phyloP scores from a whole-genome alignment of 2,113 vertebrate species.

The Neotragus pygmaeus region DNA sequence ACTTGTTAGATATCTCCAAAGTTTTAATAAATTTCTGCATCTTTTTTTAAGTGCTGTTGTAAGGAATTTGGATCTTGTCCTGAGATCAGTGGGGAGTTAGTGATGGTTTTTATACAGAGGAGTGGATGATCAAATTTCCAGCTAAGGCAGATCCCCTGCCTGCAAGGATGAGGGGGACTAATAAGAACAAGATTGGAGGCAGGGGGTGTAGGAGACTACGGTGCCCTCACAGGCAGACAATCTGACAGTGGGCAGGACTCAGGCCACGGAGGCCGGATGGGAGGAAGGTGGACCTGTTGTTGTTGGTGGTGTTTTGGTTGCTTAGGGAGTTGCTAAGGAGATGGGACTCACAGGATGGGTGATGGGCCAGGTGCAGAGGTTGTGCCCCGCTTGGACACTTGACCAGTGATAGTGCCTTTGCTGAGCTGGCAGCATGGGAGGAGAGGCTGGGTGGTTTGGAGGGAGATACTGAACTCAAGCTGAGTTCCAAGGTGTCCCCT shows the following conservation, averaged over 20 bases:
- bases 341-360: neutral
- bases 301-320: neutral
- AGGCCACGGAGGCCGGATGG: accelerated
- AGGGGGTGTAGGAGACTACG: neutral
- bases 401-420: neutral
- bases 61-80: neutral
- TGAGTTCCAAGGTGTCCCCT: neutral
- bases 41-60: neutral
- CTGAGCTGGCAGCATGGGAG: neutral
- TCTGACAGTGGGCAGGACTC: neutral
- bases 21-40: conserved; percentile 76
- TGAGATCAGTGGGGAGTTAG: neutral
- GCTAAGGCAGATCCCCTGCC: neutral
- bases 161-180: neutral
- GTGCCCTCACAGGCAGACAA: neutral
- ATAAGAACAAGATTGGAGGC: neutral
- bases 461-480: neutral
- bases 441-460: neutral
- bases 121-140: neutral
- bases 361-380: no score
- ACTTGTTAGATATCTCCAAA: conserved; percentile 79
- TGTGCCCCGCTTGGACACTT: neutral
- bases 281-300: accelerated
- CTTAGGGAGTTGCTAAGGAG: neutral
- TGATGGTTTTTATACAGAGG: neutral